phyloP scores from a whole-genome alignment of 2,797 vertebrate genomes.

The Enteromius radiatus region DNA sequence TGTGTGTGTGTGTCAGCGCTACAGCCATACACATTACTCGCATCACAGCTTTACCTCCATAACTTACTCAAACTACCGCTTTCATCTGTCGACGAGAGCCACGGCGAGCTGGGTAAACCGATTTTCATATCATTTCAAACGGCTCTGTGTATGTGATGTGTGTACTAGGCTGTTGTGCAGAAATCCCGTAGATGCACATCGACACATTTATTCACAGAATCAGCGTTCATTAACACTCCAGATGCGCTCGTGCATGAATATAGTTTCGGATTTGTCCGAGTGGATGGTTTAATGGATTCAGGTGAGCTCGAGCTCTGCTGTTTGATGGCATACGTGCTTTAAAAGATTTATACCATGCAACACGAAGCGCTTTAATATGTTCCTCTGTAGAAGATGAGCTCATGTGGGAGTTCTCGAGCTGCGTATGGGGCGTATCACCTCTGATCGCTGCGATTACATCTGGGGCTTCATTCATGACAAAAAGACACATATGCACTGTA shows the following conservation, averaged over 20 bases:
- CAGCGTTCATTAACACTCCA: not conserved
- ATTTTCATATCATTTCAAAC: not conserved
- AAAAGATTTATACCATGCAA: not conserved
- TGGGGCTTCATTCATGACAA: not conserved
- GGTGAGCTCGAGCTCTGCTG: not conserved
- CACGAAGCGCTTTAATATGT: not conserved
- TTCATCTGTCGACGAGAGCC: not conserved
- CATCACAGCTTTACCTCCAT: not conserved
- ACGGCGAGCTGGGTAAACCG: not conserved
- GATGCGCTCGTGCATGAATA: not conserved
- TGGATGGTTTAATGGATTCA: not conserved
- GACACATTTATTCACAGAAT: not conserved
- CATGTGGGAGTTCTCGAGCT: conserved; percentile 16
- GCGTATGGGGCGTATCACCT: conserved; percentile 16
- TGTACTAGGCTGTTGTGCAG: not conserved
- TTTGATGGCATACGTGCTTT: not conserved
- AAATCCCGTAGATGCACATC: not conserved
- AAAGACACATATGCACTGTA: too few relatives aligned
- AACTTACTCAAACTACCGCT: not conserved
- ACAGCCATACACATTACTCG: not conserved
- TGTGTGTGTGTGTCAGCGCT: not conserved
- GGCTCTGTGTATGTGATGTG: not conserved
- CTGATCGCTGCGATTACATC: not conserved
- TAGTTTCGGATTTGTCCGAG: not conserved
- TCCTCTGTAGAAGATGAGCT: not conserved